A percentile compares a stretch with the other conserved stretches of the same genome.
Evolutionary conservation across 2,113 vertebrate species (phyloP).

Genomic region (Apus apus): DNA sequence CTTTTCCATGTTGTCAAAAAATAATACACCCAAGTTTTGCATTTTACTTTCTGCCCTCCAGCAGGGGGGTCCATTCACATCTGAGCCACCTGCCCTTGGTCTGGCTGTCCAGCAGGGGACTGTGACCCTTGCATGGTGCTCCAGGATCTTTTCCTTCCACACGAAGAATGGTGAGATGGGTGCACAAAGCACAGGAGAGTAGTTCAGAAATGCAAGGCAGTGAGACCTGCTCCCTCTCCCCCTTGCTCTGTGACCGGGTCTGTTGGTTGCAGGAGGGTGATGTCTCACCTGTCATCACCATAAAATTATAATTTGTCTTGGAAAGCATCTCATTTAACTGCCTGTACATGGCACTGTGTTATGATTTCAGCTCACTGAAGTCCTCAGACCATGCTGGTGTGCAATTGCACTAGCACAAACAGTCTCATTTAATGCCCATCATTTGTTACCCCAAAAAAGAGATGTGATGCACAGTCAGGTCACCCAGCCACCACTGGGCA

Average conservation of each 20-base stretch:
- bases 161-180: fast-evolving
- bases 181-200: background rate
- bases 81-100: background rate
- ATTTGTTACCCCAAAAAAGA: background rate
- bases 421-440: background rate
- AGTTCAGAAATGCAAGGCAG: background rate
- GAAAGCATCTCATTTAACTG: background rate
- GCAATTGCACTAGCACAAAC: background rate
- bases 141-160: background rate
- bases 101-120: background rate
- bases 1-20: background rate
- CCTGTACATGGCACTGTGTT: background rate
- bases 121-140: fast-evolving
- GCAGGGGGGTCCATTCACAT: fast-evolving
- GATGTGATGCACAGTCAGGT: background rate
- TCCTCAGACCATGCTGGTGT: background rate
- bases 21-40: background rate
- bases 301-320: background rate
- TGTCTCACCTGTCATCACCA: background rate
- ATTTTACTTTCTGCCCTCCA: background rate
- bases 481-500: fast-evolving
- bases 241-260: background rate
- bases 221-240: fast-evolving
- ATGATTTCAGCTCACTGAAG: background rate
- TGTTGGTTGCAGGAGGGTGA: background rate